A percentile compares a stretch with the other conserved stretches of the same genome.
These are phyloP conservation scores for Melanotaenia parkinsoni DNA, from an alignment of 2,797 vertebrate species.

Conservation along the genomic window DNA sequence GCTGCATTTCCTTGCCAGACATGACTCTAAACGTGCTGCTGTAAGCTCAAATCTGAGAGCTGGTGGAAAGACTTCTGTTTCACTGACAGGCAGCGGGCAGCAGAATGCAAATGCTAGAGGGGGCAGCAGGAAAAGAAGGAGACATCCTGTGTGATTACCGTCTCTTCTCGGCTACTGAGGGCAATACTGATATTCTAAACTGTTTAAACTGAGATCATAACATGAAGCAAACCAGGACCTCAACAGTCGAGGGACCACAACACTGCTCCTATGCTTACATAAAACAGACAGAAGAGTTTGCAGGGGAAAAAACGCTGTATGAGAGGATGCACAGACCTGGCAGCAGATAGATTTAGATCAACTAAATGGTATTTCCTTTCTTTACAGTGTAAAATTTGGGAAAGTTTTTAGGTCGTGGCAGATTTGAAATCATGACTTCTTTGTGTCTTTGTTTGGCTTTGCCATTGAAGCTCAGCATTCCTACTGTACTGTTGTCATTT, in stretches of 20 bases:
- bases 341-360: slow-evolving; percentile 3
- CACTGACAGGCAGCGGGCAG: slow-evolving; percentile 63
- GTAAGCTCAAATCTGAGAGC: slow-evolving; percentile 72
- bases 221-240: slow-evolving; percentile 40
- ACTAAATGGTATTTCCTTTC: background rate
- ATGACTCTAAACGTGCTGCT: slow-evolving; percentile 74
- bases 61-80: slow-evolving; percentile 67
- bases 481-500: slow-evolving; percentile 9
- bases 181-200: slow-evolving; percentile 33
- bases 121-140: slow-evolving; percentile 20
- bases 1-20: slow-evolving; percentile 68
- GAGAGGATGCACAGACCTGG: background rate
- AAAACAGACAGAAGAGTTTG: slow-evolving; percentile 35
- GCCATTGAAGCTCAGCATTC: background rate
- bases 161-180: slow-evolving; percentile 13
- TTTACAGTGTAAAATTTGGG: background rate
- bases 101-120: slow-evolving; percentile 47
- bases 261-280: slow-evolving; percentile 15
- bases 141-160: slow-evolving; percentile 21
- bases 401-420: background rate
- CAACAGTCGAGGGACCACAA: background rate
- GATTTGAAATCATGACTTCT: slow-evolving; percentile 2
- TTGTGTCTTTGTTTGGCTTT: slow-evolving; percentile 8
- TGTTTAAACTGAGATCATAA: slow-evolving; percentile 45
- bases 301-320: background rate